Conservation (phyloP, 2,113 vertebrate species). For the Athene cunicularia region DNA sequence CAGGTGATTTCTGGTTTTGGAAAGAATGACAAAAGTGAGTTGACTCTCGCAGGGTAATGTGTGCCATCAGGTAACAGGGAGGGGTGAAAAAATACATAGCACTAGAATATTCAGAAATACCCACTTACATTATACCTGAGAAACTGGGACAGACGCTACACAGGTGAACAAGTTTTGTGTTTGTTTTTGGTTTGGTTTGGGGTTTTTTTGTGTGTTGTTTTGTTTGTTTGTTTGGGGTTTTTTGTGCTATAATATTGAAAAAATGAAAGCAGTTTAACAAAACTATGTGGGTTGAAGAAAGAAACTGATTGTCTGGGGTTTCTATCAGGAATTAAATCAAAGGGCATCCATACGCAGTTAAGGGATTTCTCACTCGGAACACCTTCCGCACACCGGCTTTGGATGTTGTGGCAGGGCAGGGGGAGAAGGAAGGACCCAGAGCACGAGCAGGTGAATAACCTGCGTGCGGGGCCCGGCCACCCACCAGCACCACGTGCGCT, state of each 20-base stretch:
- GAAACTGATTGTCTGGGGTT: neutral
- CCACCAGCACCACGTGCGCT: accelerated
- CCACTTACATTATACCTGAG: accelerated
- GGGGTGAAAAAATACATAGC: accelerated
- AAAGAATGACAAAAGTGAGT: neutral
- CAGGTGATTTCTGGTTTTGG: constrained; percentile 90
- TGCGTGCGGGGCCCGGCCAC: accelerated
- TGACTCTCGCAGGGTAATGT: accelerated
- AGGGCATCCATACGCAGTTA: neutral
- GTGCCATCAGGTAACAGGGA: neutral
- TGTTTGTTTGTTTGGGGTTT: neutral
- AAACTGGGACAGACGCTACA: accelerated
- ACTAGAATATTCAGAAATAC: accelerated
- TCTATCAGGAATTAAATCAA: neutral
- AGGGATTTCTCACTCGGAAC: neutral
- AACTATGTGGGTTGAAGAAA: neutral
- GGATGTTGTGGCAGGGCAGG: neutral
- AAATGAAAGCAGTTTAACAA: neutral
- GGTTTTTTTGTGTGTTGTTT: too few relatives aligned
- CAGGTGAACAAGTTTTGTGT: accelerated
- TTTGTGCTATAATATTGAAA: neutral
- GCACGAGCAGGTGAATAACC: accelerated
- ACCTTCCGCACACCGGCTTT: neutral
- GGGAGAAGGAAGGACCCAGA: neutral
- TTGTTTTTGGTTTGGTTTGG: neutral